A percentile compares a stretch with the other conserved stretches of the same genome.
These are phyloP conservation scores for Peromyscus melanophrys DNA, from an alignment of 2,797 vertebrate species.

Conservation along the genomic window DNA sequence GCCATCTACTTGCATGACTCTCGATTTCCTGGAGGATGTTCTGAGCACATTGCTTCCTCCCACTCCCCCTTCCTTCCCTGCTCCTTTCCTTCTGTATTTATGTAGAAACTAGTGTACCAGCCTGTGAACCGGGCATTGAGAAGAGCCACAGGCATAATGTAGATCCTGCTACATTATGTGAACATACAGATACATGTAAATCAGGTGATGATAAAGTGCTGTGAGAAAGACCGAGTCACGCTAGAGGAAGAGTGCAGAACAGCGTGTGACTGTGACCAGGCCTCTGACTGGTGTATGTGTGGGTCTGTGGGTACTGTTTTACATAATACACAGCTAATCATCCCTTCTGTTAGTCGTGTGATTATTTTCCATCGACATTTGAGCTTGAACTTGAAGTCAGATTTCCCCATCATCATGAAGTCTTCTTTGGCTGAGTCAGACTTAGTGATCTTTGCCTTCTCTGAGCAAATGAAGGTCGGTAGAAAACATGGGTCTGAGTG, in stretches of 20 bases:
- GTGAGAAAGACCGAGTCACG: neutral
- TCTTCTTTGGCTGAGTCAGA: neutral
- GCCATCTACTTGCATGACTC: neutral
- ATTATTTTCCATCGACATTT: neutral
- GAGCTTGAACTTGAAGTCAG: conserved; percentile 1
- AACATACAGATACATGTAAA: neutral
- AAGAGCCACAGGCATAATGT: neutral
- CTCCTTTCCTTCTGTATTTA: neutral
- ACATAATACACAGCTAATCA: neutral
- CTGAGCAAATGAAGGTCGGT: neutral
- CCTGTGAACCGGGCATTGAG: neutral
- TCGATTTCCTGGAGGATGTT: neutral
- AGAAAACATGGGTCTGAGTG: neutral
- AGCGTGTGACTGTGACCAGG: neutral
- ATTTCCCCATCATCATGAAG: neutral
- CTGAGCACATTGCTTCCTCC: neutral
- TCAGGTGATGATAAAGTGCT: neutral
- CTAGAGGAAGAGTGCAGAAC: neutral
- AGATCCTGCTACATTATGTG: neutral
- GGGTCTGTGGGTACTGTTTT: neutral
- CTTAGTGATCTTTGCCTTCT: conserved; percentile 1
- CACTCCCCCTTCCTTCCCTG: accelerated
- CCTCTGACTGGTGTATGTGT: neutral
- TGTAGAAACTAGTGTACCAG: neutral
- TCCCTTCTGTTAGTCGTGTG: neutral